phyloP scores from a whole-genome alignment of 23 tunicate species.

The Styela plicata region DNA sequence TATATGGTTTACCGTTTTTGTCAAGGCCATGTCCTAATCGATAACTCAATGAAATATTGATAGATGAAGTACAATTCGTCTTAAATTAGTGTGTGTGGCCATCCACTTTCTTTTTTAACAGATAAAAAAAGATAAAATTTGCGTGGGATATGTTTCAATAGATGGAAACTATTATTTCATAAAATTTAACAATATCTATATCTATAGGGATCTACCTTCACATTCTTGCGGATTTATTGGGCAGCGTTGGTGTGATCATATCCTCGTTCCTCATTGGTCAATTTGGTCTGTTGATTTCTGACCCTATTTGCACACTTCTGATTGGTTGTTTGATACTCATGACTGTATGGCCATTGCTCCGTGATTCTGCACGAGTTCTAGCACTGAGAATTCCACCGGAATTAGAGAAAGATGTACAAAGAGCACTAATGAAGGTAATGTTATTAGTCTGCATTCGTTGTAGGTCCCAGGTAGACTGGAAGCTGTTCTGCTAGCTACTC shows the following conservation, averaged over 20 bases:
- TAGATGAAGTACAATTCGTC: too few species aligned
- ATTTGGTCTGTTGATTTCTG: slow-evolving; percentile 70
- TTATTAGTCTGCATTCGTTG: too few species aligned
- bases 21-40: too few species aligned
- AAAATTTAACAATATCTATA: too few species aligned
- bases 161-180: too few species aligned
- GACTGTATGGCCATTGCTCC: slow-evolving; percentile 74
- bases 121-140: too few species aligned
- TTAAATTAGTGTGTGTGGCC: too few species aligned
- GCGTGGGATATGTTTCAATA: too few species aligned
- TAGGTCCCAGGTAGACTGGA: too few species aligned
- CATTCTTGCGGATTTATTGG: slow-evolving; percentile 81
- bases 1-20: too few species aligned
- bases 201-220: slow-evolving; percentile 69
- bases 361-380: slow-evolving; percentile 61
- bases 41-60: too few species aligned
- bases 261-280: slow-evolving; percentile 71
- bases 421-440: slow-evolving; percentile 51
- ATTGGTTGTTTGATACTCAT: slow-evolving; percentile 61
- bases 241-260: slow-evolving; percentile 85
- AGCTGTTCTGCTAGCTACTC: too few species aligned
- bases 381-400: slow-evolving; percentile 56
- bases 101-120: neutral
- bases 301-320: slow-evolving; percentile 78
- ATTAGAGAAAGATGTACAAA: slow-evolving; percentile 40